phyloP scores from a whole-genome alignment of 2,888 invertebrate genomes.

The Calameuta pallipes region DNA sequence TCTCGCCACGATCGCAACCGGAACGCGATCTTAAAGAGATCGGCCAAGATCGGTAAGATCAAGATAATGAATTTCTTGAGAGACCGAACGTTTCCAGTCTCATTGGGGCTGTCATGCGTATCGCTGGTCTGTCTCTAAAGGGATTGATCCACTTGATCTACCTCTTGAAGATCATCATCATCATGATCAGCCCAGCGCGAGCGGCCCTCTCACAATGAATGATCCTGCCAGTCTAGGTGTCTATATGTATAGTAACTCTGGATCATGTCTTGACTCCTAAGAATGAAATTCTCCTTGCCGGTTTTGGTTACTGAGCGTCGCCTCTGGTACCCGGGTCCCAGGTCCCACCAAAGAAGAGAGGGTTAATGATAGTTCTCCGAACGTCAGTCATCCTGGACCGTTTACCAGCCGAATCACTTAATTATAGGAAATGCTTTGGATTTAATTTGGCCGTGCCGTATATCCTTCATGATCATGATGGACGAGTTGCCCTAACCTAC shows the following conservation, averaged over 20 bases:
- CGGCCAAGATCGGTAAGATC: neutral
- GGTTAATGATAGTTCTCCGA: slow-evolving; percentile 30
- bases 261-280: neutral
- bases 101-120: neutral
- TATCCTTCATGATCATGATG: slow-evolving; percentile 9
- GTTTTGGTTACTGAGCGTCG: neutral
- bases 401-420: slow-evolving; percentile 32
- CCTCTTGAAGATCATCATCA: neutral
- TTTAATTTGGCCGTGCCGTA: slow-evolving; percentile 27
- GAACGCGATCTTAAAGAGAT: neutral
- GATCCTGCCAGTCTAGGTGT: neutral
- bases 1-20: neutral
- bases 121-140: neutral
- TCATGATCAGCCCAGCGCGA: neutral
- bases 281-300: neutral
- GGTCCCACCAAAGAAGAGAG: neutral
- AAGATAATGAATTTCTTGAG: neutral
- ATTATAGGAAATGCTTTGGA: slow-evolving; percentile 36
- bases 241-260: neutral
- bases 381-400: slow-evolving; percentile 22
- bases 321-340: neutral
- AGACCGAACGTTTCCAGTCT: neutral
- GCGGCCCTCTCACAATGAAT: neutral
- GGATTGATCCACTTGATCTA: neutral
- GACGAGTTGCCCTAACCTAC: slow-evolving; percentile 10